Base-by-base conservation (phyloP, 2,888 invertebrate species). In the Lithophane socia region DNA sequence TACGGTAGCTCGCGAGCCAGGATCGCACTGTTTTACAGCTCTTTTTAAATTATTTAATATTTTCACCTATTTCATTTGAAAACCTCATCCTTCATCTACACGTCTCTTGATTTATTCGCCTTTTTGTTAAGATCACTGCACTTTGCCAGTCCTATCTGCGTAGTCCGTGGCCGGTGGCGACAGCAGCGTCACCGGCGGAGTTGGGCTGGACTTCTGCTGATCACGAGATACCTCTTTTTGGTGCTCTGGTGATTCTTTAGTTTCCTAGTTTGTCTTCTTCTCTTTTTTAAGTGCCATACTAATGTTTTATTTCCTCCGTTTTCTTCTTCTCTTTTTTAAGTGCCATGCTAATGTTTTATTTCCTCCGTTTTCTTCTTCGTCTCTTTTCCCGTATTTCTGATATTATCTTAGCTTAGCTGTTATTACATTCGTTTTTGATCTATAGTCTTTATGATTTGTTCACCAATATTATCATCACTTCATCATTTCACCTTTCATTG, bases 161-260 rank as follows among this genome's bases (percentile, higher is more conserved):
- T 52, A 8, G 9, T 13, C 13, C 9, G n/a, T 29, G 56, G 68
- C 77, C 52, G 79, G 68, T 78, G 79, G 13, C 54, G 79, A 47
- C 82, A 81, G 82, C 80, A 81, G 80, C 82, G 70, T 61, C 80
- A 83, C n/a, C 80, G 70, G 83, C 67, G 60, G 24, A 42, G 75
- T 58, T 42, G 70, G 21, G 10, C 37, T 73, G 58, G 8, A 24
- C 21, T 61, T 16, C 83, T 83, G 83, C 83, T 83, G 84, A 73
- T 83, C 75, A 80, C 83, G 64, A 72, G 49, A 67, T 13, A 58
- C 29, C 47, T 9, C n/a, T 42, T 54, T 70, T 49, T 8, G 16
- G 37, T 72, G 16, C 56, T 37, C 68, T 76, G 71, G 84, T 83
- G 75, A 73, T 79, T 61, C 63, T 37, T 83, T 72, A 13, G 49